Base-by-base conservation (phyloP, 1,140 invertebrate genomes). In the Oedothorax gibbosus region DNA sequence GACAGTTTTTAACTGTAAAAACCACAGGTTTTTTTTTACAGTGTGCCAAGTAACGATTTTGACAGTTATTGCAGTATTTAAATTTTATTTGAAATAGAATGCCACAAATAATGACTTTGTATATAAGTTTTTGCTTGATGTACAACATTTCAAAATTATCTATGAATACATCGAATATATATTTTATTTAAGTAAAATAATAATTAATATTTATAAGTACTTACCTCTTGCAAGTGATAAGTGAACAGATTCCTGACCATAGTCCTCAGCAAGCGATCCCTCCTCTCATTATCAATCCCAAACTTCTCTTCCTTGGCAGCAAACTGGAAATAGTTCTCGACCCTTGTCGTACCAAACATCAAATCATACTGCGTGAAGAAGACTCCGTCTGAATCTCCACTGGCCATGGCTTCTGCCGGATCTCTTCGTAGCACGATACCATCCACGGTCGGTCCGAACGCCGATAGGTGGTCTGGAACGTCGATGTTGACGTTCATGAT, bases 381-480 rank as follows among this genome's bases (percentile, higher is more conserved):
- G 4, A 77, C 73, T 3, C 72, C 60, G 49, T 82, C 54, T 14
- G 80, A 81, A 7, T 84, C 78, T 35, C 35, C 35, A 35, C 35
- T 35, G 35, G 35, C 35, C 87, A 87, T 86, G 9, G 82, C 50
- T 10, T 82, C 73, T 20, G 88, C 87, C 11, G 89, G 90, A 90
- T 7, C 90, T 51, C 87, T 87, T 51, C 89, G 88, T 7, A 91
- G 88, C 54, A 90, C 89, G 11, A 90, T 88, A 18, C 95, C 95
- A 90, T 97, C 96, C 85, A 96, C 92, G 88, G 96, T 96, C 4
- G 96, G 96, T 11, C 96, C 96, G 88, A 97, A 97, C n/a, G 95
- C 95, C 15, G 95, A 94, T 15, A 96, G 92, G 89, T 97, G 97
- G 86, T 93, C 91, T 0, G 96, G 96, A 60, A 94, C 93, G 86